Evolutionary conservation across 2,797 vertebrate genomes (phyloP).

Genomic region (Anniella stebbinsi): DNA sequence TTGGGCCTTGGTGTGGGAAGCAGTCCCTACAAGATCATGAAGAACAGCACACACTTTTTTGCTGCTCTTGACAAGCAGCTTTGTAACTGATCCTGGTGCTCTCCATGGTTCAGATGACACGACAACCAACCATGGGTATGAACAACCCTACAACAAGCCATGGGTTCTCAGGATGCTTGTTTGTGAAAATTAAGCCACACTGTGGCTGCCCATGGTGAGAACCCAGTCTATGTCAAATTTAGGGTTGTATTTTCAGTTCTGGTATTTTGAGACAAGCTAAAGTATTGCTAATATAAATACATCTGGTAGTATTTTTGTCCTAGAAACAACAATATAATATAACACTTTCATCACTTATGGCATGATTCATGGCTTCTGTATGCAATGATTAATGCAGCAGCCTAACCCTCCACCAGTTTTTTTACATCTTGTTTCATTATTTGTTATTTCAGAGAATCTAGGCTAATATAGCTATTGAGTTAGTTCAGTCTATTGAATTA

Average conservation of each 20-base stretch:
- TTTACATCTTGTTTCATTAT: constrained; percentile 51
- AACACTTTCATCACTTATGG: constrained; percentile 51
- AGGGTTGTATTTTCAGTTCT: constrained; percentile 57
- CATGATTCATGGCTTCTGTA: constrained; percentile 42
- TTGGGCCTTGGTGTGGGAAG: no score
- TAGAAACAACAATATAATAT: constrained; percentile 61
- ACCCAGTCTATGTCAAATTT: constrained; percentile 30
- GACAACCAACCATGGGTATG: no score
- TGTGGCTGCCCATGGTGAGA: no score
- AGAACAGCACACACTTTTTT: no score
- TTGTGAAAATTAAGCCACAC: no score
- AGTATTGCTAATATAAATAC: constrained; percentile 62
- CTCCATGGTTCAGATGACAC: no score
- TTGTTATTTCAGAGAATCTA: constrained; percentile 36
- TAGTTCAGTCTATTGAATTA: constrained; percentile 61
- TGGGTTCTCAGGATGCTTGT: no score
- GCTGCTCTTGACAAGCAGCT: no score
- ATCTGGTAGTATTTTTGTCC: constrained; percentile 53
- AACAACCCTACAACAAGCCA: no score
- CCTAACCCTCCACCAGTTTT: constrained; percentile 53
- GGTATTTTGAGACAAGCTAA: constrained; percentile 33
- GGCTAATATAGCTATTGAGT: constrained; percentile 65
- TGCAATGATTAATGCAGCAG: constrained; percentile 54
- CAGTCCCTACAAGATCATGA: no score
- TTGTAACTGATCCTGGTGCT: no score